phyloP scores from a whole-genome alignment of 2,888 invertebrate species.

The Trichacis sp. region DNA sequence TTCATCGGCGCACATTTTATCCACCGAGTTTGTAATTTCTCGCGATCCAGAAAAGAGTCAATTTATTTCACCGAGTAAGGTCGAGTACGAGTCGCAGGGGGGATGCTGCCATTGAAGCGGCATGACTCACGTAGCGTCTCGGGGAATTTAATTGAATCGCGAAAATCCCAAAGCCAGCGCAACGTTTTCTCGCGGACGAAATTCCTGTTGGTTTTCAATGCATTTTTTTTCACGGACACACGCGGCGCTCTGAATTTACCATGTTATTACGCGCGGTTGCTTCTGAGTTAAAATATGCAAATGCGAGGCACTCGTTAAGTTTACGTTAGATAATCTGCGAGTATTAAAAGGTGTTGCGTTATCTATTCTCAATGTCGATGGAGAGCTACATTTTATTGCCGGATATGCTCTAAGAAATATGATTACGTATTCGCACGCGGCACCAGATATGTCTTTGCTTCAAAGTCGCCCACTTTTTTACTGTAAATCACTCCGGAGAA shows the following conservation, averaged over 20 bases:
- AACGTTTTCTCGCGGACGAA: slow-evolving; percentile 28
- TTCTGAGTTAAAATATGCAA: slow-evolving; percentile 41
- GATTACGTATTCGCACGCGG: slow-evolving; percentile 23
- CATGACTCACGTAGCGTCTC: not conserved
- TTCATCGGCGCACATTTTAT: slow-evolving; percentile 19
- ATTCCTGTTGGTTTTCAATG: slow-evolving; percentile 23
- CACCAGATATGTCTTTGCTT: slow-evolving; percentile 2
- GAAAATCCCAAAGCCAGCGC: not conserved
- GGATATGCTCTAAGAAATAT: slow-evolving; percentile 41
- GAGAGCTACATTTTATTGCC: slow-evolving; percentile 39
- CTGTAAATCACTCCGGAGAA: not conserved
- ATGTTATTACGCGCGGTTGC: slow-evolving; percentile 37
- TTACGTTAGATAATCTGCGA: slow-evolving; percentile 42
- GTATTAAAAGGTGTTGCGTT: slow-evolving; percentile 43
- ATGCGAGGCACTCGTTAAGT: slow-evolving; percentile 42
- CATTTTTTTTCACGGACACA: slow-evolving; percentile 18
- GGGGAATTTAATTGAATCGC: not conserved
- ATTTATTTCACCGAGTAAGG: slow-evolving; percentile 4
- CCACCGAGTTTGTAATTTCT: slow-evolving; percentile 1
- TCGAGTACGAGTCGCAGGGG: not conserved
- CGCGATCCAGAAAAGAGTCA: not conserved
- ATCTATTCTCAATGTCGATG: slow-evolving; percentile 44
- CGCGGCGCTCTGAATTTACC: slow-evolving; percentile 36
- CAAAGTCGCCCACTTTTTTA: not conserved
- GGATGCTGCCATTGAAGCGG: not conserved